Evolutionary conservation across 2,797 vertebrate species (phyloP), one percentile per base, ranked within the genome.

Genomic region (Danio choprae): DNA sequence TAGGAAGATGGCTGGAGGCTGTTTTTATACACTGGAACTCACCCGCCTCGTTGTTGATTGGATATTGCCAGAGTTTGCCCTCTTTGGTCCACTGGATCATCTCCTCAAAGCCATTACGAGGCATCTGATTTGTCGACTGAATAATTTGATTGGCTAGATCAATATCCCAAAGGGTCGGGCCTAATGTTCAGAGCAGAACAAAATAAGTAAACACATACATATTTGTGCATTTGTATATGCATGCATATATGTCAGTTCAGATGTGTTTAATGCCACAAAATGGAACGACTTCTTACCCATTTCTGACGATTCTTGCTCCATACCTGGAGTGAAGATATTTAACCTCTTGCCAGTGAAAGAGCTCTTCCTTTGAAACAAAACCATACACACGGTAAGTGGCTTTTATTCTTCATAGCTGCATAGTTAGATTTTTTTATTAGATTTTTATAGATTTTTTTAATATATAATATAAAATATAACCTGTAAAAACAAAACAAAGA

Each of bases 21-120:
- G 38, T 48, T 9, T 12, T 38, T 20, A 22, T 1, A n/a, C 22
- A 81, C 6, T n/a, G 20, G 11, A 18, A 65, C 90, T 90, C 86
- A 98, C 97, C 96, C 38, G 87, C 89, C 89, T 98, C 97, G 43
- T 98, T 99, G 91, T 97, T 87, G 86, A 99, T 84, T n/a, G 98
- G 98, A 81, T 94, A 99, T 51, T 93, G 91, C 97, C 97, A 98
- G 69, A 98, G 84, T 84, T 94, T 98, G 12, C 96, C 97, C 12
- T 98, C 95, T 88, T 93, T 95, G 11, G 97, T 99, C 97, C 96
- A 99, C 87, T 96, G 92, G 78, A 99, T 96, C 96, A 98, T 96
- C 88, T 99, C 96, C 81, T 99, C 96, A 86, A 99, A 94, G 20
- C 93, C 94, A 0, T 98, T 98, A 6, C 90, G 92, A 16, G 94